Conservation (phyloP, 1,140 invertebrate genomes). For the Atopsyche davidsoni region DNA sequence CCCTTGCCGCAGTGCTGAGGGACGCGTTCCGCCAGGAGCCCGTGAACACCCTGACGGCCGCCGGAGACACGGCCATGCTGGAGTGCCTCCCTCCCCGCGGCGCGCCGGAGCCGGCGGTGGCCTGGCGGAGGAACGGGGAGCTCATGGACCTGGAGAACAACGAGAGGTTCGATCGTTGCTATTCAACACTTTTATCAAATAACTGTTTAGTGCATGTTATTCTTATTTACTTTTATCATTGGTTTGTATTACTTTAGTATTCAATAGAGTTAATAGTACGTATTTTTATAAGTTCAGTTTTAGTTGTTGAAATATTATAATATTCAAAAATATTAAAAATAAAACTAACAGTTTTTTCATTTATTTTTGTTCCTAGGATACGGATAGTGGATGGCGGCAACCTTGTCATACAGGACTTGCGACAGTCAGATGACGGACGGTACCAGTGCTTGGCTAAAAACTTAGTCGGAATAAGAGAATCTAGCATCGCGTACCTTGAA, state of each 20-base stretch:
- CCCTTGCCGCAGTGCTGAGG: slow-evolving; percentile 69
- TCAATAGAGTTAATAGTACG: too few relatives aligned
- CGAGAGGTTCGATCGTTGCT: slow-evolving; percentile 42
- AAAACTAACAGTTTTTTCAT: too few relatives aligned
- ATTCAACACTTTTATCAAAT: too few relatives aligned
- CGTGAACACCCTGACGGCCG: slow-evolving; percentile 65
- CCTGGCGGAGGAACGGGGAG: slow-evolving; percentile 79
- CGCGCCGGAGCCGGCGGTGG: slow-evolving; percentile 73
- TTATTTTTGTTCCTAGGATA: slow-evolving; percentile 52
- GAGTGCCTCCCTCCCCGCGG: slow-evolving; percentile 81
- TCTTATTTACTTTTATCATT: too few relatives aligned
- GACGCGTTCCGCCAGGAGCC: slow-evolving; percentile 80
- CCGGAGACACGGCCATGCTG: slow-evolving; percentile 74
- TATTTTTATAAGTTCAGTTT: too few relatives aligned
- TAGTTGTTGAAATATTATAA: too few relatives aligned
- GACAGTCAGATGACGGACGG: slow-evolving; percentile 72
- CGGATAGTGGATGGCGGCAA: slow-evolving; percentile 74
- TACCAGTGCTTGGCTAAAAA: slow-evolving; percentile 84
- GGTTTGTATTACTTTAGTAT: too few relatives aligned
- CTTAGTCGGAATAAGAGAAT: slow-evolving; percentile 74
- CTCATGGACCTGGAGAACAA: slow-evolving; percentile 59
- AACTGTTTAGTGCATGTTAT: too few relatives aligned
- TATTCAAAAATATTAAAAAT: too few relatives aligned
- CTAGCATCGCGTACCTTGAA: slow-evolving; percentile 63
- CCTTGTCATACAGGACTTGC: slow-evolving; percentile 74